Conservation (phyloP, 2,888 invertebrate species). For the Pterobdella sp. region DNA sequence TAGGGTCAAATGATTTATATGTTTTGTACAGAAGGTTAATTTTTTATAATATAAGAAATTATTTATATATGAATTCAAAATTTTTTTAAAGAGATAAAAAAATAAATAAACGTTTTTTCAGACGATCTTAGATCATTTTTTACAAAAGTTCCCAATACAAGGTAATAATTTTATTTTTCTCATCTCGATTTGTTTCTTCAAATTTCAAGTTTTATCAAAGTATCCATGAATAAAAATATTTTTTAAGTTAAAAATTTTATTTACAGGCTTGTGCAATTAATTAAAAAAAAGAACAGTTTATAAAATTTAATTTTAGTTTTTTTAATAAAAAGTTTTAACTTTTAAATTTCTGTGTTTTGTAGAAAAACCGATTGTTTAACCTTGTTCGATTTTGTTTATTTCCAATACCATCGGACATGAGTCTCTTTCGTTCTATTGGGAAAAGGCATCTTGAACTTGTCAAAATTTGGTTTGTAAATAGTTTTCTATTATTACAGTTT, state of each 20-base stretch:
- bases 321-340: neutral
- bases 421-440: neutral
- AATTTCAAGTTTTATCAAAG: neutral
- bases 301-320: neutral
- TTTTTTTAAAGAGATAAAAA: too few species aligned
- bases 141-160: too few species aligned
- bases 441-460: neutral
- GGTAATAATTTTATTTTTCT: neutral
- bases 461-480: neutral
- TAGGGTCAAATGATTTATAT: too few species aligned
- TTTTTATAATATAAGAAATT: too few species aligned
- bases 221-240: neutral
- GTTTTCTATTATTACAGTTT: neutral
- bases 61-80: too few species aligned
- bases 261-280: neutral
- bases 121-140: too few species aligned
- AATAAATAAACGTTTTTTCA: too few species aligned
- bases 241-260: too few species aligned
- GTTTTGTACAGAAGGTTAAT: too few species aligned
- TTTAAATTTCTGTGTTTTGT: neutral
- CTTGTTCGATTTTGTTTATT: neutral
- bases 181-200: neutral
- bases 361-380: neutral
- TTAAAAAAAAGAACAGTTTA: neutral
- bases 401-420: neutral